These are phyloP conservation scores for Leucophenga varia DNA, from an alignment of 1,140 invertebrate genomes.

Conservation along the genomic window DNA sequence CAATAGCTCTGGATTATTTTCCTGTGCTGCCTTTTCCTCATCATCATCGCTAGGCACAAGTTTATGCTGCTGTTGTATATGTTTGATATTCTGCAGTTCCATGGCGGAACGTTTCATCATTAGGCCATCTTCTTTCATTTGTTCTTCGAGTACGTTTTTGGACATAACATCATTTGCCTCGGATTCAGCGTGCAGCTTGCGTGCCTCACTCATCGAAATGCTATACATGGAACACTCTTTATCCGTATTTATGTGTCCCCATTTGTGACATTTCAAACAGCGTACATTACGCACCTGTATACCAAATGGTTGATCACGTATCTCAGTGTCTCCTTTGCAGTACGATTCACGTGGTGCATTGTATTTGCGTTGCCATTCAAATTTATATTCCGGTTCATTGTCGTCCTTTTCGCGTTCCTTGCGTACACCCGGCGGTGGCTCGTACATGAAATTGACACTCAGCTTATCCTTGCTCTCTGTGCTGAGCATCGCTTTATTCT, in stretches of 20 bases:
- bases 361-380: conserved; percentile 99
- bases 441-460: conserved; percentile 99
- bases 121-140: conserved; percentile 91
- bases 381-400: conserved; percentile 95
- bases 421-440: conserved; percentile 95
- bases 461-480: conserved; percentile 98
- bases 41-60: conserved; percentile 59
- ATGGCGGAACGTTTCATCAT: conserved; percentile 77
- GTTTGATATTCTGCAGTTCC: conserved; percentile 56
- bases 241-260: conserved; percentile 99
- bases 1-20: conserved; percentile 38
- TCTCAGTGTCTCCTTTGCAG: conserved; percentile 93
- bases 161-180: conserved; percentile 62
- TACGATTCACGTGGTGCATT: conserved; percentile 98
- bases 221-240: conserved; percentile 91
- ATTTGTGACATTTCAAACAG: conserved; percentile 98
- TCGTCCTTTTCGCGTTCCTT: conserved; percentile 89
- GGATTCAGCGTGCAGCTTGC: conserved; percentile 61
- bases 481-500: conserved; percentile 94
- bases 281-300: conserved; percentile 96
- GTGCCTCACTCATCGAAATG: conserved; percentile 71
- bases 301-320: conserved; percentile 98
- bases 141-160: conserved; percentile 76
- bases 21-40: conserved; percentile 61
- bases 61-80: conserved; percentile 46